These are phyloP conservation scores for Pseudotriccus pelzelni DNA, from an alignment of 2,797 vertebrate genomes.

Conservation along the genomic window DNA sequence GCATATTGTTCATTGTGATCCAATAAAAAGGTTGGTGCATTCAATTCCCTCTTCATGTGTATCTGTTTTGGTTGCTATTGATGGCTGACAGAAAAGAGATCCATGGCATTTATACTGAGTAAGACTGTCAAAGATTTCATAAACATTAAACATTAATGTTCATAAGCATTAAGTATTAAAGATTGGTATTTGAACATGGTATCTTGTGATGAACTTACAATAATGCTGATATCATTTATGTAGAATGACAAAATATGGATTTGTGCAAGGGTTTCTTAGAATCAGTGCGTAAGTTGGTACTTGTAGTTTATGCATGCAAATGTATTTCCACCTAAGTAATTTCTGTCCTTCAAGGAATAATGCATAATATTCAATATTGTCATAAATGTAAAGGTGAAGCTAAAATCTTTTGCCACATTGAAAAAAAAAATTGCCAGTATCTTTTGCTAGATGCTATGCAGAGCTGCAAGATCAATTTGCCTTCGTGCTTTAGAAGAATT, in stretches of 20 bases:
- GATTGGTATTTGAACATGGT: neutral
- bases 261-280: neutral
- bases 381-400: neutral
- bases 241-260: neutral
- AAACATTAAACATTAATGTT: neutral
- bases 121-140: neutral
- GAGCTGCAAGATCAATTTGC: neutral
- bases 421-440: neutral
- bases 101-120: neutral
- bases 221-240: neutral
- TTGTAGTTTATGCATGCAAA: neutral
- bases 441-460: neutral
- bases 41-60: neutral
- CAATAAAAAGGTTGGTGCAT: neutral
- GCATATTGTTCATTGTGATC: neutral
- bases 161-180: neutral
- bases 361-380: neutral
- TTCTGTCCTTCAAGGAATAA: neutral
- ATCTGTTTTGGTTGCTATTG: neutral
- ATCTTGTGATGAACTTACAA: neutral
- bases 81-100: neutral
- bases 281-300: neutral
- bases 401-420: neutral
- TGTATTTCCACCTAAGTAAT: neutral
- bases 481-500: neutral